Conservation (phyloP, 2,888 invertebrate species). For the Drosophila diplacantha region DNA sequence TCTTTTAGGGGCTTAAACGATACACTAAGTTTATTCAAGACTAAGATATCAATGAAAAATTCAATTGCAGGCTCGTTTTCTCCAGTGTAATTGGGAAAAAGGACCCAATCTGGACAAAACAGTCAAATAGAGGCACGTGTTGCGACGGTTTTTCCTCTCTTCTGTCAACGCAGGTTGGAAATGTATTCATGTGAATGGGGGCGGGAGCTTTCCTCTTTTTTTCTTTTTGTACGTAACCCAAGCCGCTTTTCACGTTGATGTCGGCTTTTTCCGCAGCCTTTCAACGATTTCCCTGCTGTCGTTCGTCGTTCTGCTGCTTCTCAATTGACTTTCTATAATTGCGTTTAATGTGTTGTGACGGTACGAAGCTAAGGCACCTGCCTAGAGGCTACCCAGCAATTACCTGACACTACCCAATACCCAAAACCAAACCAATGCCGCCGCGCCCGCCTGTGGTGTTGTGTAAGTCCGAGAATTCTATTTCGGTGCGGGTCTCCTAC, state of each 20-base stretch:
- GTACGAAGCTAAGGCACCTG: conserved; percentile 19
- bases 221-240: conserved; percentile 16
- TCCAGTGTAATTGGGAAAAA: conserved; percentile 33
- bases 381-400: conserved; percentile 13
- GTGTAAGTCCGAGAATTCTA: conserved; percentile 65
- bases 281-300: conserved; percentile 48
- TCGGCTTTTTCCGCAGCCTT: conserved; percentile 34
- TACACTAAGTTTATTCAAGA: not conserved
- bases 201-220: not conserved
- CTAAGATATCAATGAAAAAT: not conserved
- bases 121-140: conserved; percentile 31
- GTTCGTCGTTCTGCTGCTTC: conserved; percentile 35
- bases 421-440: not conserved
- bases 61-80: not conserved
- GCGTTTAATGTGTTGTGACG: conserved; percentile 73
- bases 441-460: conserved; percentile 34
- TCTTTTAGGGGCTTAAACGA: not conserved
- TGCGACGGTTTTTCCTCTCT: conserved; percentile 16
- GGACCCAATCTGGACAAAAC: conserved; percentile 25
- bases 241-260: conserved; percentile 27
- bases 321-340: conserved; percentile 72
- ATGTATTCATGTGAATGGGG: conserved; percentile 11
- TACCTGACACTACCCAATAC: conserved; percentile 40
- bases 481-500: conserved; percentile 45
- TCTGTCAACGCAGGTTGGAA: conserved; percentile 12